phyloP scores from a whole-genome alignment of 2,888 invertebrate genomes.

The Lasioglossum morio region DNA sequence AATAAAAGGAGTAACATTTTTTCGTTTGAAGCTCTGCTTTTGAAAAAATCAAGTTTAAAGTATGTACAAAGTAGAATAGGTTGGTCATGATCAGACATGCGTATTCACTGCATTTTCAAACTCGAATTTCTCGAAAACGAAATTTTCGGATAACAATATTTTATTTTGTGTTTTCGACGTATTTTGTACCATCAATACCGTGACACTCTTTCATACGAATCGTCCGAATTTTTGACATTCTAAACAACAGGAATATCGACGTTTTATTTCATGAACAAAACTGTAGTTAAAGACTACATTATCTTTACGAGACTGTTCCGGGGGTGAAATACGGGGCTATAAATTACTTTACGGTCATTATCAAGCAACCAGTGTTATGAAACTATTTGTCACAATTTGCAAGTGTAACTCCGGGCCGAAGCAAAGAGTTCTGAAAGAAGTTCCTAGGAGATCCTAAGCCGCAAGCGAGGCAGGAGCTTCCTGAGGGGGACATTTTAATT shows the following conservation, averaged over 20 bases:
- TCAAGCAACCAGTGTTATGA: slow-evolving; percentile 38
- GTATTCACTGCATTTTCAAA: too few relatives aligned
- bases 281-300: neutral
- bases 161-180: too few relatives aligned
- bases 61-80: too few relatives aligned
- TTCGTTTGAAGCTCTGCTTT: too few relatives aligned
- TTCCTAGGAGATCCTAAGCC: slow-evolving; percentile 36
- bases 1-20: too few relatives aligned
- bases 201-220: neutral
- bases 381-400: slow-evolving; percentile 57
- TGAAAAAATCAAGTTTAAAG: too few relatives aligned
- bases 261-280: slow-evolving; percentile 23
- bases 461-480: slow-evolving; percentile 57
- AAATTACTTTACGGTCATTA: slow-evolving; percentile 45
- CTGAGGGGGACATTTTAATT: slow-evolving; percentile 81
- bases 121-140: too few relatives aligned
- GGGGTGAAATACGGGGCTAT: slow-evolving; percentile 27
- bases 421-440: slow-evolving; percentile 58
- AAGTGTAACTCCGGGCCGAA: slow-evolving; percentile 8
- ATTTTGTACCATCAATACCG: too few relatives aligned
- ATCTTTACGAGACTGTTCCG: slow-evolving; percentile 3
- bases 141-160: too few relatives aligned
- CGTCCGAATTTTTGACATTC: neutral
- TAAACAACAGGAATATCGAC: neutral
- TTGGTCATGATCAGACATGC: too few relatives aligned